Conservation (phyloP, 2,888 invertebrate genomes). For the Neuroscelio doddi region DNA sequence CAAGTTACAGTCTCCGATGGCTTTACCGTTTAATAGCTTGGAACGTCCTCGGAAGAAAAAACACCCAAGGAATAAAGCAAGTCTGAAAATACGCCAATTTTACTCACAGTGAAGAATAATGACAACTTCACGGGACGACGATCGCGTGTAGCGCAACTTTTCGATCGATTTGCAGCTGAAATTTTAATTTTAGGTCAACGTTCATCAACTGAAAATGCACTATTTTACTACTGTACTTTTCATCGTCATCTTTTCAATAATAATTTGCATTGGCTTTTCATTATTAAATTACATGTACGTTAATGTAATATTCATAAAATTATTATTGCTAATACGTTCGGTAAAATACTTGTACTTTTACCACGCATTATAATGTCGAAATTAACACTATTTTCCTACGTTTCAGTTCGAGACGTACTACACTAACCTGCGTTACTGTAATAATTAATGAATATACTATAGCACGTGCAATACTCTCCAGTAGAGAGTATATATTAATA, state of each 20-base stretch:
- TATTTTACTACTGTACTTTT: too few relatives aligned
- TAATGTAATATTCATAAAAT: too few relatives aligned
- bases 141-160: conserved; percentile 14
- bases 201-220: conserved; percentile 1
- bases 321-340: too few relatives aligned
- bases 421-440: neutral
- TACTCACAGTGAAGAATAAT: conserved; percentile 6
- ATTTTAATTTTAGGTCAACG: conserved; percentile 15
- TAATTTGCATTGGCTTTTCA: too few relatives aligned
- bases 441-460: conserved; percentile 3
- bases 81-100: conserved; percentile 7
- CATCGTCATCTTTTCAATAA: too few relatives aligned
- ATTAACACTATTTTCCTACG: too few relatives aligned
- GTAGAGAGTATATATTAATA: conserved; percentile 6
- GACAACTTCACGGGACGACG: conserved; percentile 9
- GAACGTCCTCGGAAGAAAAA: conserved; percentile 13
- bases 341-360: too few relatives aligned
- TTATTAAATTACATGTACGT: too few relatives aligned
- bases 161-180: too few relatives aligned
- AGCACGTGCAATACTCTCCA: neutral
- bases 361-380: too few relatives aligned
- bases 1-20: conserved; percentile 3
- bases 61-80: conserved; percentile 8
- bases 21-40: conserved; percentile 15
- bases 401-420: too few relatives aligned